Percentiles rank a stretch among this genome's conserved stretches.
Conservation (phyloP, 35 echinoderm and acorn worm genomes). For the Lytechinus pictus region DNA sequence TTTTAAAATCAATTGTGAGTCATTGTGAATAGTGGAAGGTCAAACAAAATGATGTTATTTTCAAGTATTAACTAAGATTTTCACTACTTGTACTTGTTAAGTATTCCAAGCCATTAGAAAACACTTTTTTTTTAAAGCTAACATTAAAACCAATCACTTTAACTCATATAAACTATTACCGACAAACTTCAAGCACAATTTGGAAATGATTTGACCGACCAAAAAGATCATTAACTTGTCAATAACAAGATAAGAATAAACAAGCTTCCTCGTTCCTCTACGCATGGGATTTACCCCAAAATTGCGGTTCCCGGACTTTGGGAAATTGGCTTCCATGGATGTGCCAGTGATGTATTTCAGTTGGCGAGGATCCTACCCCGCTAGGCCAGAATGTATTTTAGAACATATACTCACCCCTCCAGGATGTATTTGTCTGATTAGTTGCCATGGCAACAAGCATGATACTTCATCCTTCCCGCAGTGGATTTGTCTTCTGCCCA, state of each 20-base stretch:
- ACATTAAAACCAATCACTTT: too few species aligned
- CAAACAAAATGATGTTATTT: too few species aligned
- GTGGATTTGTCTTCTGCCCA: not conserved
- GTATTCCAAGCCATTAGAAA: too few species aligned
- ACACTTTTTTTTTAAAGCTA: too few species aligned
- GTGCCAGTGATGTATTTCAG: not conserved
- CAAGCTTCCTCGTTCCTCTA: not conserved
- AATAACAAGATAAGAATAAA: not conserved
- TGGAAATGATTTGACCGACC: not conserved
- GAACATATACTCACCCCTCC: not conserved
- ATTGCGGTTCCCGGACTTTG: not conserved
- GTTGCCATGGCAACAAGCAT: not conserved
- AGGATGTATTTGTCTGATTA: constrained; percentile 12
- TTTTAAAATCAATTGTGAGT: too few species aligned
- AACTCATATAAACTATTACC: too few species aligned
- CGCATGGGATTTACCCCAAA: not conserved
- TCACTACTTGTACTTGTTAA: too few species aligned
- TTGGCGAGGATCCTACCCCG: not conserved
- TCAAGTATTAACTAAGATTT: too few species aligned
- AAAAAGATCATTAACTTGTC: not conserved
- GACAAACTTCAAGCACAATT: too few species aligned
- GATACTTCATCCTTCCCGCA: not conserved
- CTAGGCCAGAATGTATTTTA: not conserved
- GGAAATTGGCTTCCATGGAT: not conserved
- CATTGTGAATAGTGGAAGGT: too few species aligned